Base-by-base conservation (phyloP, 2,888 invertebrate genomes). In the Acanthosepion esculentum region DNA sequence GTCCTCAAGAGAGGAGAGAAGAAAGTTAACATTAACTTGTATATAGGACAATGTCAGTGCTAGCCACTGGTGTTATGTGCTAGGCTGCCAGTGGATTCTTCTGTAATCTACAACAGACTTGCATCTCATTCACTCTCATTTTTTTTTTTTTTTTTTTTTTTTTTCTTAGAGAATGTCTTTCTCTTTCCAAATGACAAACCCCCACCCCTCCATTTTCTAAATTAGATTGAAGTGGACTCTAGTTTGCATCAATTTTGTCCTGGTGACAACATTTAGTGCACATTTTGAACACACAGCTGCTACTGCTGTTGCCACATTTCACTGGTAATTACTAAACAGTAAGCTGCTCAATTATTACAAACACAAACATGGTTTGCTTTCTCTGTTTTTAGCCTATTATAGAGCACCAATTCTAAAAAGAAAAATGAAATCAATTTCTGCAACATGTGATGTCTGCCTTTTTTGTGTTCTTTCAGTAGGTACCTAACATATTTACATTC, bases 21-120 rank as follows among this genome's bases (percentile, higher is more conserved):
- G 78, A 78, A 78, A 78, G 78, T 78, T 78, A n/a, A 78, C n/a
- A n/a, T 15, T 78, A 78, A n/a, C 78, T 78, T 78, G 78, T 78
- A 78, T 78, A 78, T n/a, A 78, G 78, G 78, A 78, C 78, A n/a
- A 78, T 78, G n/a, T 78, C 78, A 78, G 78, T 78, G 78, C 78
- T 78, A 78, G n/a, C 78, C 78, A 78, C 78, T 78, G 78, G 78
- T 78, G 78, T 78, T 78, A 78, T 78, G 15, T 78, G 78, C 78
- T 78, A 78, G 78, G 15, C 78, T 78, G 78, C n/a, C n/a, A 78
- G 78, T 78, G 78, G 78, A 78, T 78, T 78, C 78, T 33, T 78
- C n/a, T 78, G 78, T 78, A 78, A 78, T 78, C 78, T 78, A 78
- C n/a, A 78, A 78, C 78, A 78, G 78, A 78, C 78, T 78, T 78